These are phyloP conservation scores for Euura saliciscinereae DNA, from an alignment of 1,140 invertebrate genomes.

Conservation along the genomic window DNA sequence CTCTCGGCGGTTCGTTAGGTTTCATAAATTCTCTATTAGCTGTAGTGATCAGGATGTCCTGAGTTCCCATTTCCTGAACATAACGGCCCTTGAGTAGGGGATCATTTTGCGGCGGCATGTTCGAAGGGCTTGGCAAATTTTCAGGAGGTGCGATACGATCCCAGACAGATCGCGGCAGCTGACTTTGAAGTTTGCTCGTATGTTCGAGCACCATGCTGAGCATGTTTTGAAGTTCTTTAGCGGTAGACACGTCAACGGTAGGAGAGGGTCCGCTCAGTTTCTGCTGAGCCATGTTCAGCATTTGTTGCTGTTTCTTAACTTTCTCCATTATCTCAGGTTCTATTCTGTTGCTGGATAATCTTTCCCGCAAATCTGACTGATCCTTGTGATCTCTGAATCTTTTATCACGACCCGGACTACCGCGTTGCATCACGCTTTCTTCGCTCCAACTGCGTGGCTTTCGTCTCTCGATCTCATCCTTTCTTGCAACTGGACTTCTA, in stretches of 20 bases:
- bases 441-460: conserved; percentile 30
- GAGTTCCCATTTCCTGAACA: conserved; percentile 38
- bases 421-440: conserved; percentile 25
- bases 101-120: conserved; percentile 19
- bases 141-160: conserved; percentile 52
- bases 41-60: conserved; percentile 47
- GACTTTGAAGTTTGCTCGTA: conserved; percentile 52
- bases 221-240: conserved; percentile 52
- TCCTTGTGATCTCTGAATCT: conserved; percentile 36
- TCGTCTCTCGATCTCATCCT: conserved; percentile 15
- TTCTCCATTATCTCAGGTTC: conserved; percentile 29
- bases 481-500: conserved; percentile 5
- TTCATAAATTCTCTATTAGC: conserved; percentile 39
- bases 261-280: conserved; percentile 39
- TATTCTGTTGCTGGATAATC: conserved; percentile 40
- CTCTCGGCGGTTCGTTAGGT: conserved; percentile 27
- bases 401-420: conserved; percentile 43
- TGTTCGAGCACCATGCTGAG: conserved; percentile 51
- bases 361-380: conserved; percentile 44
- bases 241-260: conserved; percentile 43
- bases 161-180: conserved; percentile 53
- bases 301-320: conserved; percentile 48
- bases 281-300: conserved; percentile 50
- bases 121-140: neutral
- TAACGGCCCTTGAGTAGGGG: conserved; percentile 41